phyloP scores from a whole-genome alignment of 2,888 invertebrate genomes.

The Drosophila borborema region DNA sequence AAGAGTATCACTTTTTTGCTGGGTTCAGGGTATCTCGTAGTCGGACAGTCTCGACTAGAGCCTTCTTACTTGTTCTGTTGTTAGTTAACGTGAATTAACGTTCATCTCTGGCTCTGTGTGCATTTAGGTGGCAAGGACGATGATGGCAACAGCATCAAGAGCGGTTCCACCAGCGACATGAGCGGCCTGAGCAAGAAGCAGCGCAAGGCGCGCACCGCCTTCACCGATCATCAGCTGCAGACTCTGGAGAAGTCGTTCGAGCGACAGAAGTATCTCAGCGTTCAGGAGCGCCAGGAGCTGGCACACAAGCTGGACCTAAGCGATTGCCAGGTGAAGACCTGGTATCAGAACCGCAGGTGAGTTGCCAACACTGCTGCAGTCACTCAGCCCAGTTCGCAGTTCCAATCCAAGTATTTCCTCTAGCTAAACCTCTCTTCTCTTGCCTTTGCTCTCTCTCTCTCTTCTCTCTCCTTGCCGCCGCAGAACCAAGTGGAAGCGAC shows the following conservation, averaged over 20 bases:
- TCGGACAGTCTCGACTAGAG: no score
- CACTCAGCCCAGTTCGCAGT: no score
- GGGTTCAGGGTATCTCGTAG: no score
- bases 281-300: conserved; percentile 99
- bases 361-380: conserved; percentile 57
- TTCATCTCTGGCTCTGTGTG: background rate
- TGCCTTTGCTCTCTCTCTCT: background rate
- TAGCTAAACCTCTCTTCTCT: background rate
- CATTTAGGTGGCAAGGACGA: conserved; percentile 92
- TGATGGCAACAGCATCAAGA: conserved; percentile 87
- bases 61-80: no score
- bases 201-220: conserved; percentile 98
- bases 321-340: conserved; percentile 99
- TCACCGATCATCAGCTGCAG: conserved; percentile 99
- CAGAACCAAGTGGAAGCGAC: conserved; percentile 99
- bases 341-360: conserved; percentile 99
- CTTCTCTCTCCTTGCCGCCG: background rate
- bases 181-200: conserved; percentile 94
- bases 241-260: conserved; percentile 98
- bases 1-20: no score
- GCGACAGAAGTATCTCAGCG: conserved; percentile 97
- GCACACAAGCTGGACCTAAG: conserved; percentile 97
- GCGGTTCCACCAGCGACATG: conserved; percentile 85
- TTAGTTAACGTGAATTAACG: background rate
- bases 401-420: background rate